Evolutionary conservation across 2,888 invertebrate species (phyloP).

Genomic region (Erannis defoliaria): DNA sequence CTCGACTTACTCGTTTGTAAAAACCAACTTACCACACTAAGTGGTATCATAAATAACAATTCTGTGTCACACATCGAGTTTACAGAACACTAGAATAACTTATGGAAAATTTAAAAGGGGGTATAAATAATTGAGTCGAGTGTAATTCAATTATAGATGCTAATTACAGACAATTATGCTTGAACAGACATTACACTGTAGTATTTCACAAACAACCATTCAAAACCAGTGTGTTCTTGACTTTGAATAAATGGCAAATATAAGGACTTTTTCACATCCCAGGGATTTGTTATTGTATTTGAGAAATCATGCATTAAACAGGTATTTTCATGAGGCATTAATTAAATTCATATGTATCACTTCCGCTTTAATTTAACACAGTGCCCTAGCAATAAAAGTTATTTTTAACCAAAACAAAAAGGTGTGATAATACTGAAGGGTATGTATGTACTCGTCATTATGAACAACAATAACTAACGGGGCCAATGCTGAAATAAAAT

Average conservation of each 20-base stretch:
- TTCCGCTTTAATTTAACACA: background rate
- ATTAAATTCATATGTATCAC: background rate
- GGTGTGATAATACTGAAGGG: no score
- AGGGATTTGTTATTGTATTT: slow-evolving; percentile 11
- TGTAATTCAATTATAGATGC: slow-evolving; percentile 3
- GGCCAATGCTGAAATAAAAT: no score
- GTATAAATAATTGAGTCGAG: background rate
- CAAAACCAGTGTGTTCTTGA: background rate
- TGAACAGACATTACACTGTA: background rate
- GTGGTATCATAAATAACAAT: no score
- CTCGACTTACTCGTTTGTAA: no score
- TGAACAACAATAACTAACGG: no score
- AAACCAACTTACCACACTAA: no score
- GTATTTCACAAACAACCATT: background rate
- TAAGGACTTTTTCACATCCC: slow-evolving; percentile 11
- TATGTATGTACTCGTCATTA: no score
- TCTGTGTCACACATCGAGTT: no score
- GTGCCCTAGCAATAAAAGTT: background rate
- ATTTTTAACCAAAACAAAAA: background rate
- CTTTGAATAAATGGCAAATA: slow-evolving; percentile 9
- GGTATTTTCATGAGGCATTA: background rate
- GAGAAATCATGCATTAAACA: slow-evolving; percentile 8
- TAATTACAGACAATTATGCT: slow-evolving; percentile 5
- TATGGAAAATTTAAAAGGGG: background rate
- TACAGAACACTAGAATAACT: no score